Evolutionary conservation across 2,113 vertebrate species (phyloP).

Genomic region (Nannospalax galili): DNA sequence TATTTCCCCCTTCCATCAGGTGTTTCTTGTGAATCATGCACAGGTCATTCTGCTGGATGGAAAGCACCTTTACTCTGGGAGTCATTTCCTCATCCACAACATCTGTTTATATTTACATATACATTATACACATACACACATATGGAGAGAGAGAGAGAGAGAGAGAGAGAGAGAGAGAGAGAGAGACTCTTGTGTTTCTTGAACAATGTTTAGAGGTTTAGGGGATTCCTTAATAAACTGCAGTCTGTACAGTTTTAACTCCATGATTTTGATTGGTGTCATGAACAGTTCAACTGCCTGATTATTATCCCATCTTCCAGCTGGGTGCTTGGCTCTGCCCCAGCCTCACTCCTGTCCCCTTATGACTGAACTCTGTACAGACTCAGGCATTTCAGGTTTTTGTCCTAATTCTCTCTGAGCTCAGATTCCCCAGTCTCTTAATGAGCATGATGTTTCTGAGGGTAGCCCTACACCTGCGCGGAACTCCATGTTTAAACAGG

Average conservation of each 20-base stretch:
- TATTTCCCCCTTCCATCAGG: neutral
- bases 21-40: neutral
- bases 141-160: too few species aligned
- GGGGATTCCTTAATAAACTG: neutral
- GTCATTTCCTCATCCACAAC: neutral
- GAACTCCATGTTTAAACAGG: neutral
- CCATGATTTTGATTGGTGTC: neutral
- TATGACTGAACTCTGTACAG: neutral
- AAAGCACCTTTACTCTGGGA: neutral
- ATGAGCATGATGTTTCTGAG: neutral
- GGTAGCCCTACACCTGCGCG: neutral
- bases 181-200: neutral
- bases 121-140: neutral
- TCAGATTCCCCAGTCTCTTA: neutral
- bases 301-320: neutral
- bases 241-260: neutral
- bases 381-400: neutral
- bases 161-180: too few species aligned
- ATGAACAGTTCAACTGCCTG: neutral
- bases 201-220: neutral
- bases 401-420: too few species aligned
- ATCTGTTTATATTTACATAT: neutral
- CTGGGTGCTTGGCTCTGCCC: neutral
- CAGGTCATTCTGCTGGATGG: fast-evolving
- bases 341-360: neutral